Evolutionary conservation across 2,797 vertebrate genomes (phyloP), one percentile per base, ranked within the genome.

Genomic region (Phoebastria nigripes): DNA sequence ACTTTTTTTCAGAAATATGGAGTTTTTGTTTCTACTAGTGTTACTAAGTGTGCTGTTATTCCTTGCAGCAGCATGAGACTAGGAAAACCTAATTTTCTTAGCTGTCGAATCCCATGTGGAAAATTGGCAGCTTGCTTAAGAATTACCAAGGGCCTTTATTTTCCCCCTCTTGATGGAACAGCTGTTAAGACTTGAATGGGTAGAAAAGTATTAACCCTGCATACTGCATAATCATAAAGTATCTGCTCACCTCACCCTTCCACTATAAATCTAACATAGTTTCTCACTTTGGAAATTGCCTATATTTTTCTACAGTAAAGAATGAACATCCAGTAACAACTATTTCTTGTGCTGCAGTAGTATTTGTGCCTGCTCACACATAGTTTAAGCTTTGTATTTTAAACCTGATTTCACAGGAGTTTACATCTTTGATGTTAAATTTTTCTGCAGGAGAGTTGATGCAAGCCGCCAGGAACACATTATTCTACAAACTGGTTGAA

Each of bases 41-140:
- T 92, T 92, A 47, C 29, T 72, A 35, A 63, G 21, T 37, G 20
- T 69, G 16, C 56, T 81, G 44, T 78, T 84, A 54, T 17, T 92
- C 59, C 65, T 67, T 80, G 44, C 73, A 92, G 67, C 51, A 93
- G 73, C n/a, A 29, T 15, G 54, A 92, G 58, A 74, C 54, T 37
- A 83, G 76, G 46, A 88, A 96, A 96, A 81, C 81, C 41, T 56
- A 28, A 77, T 96, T 96, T 96, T 94, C 87, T 82, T 91, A 95
- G 54, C 82, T 73, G 46, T 82, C 13, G 9, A 93, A 90, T 96
- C 93, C 95, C 91, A 89, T 52, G 89, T 96, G 97, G 97, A 97
- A 97, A 97, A 97, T 97, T 97, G 95, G 96, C 95, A 96, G 77
- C 73, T 82, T 89, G 90, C 81, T 95, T 74, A 90, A 96, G 83